Evolutionary conservation across 2,888 invertebrate species (phyloP).

Genomic region (Eudemis profundana): DNA sequence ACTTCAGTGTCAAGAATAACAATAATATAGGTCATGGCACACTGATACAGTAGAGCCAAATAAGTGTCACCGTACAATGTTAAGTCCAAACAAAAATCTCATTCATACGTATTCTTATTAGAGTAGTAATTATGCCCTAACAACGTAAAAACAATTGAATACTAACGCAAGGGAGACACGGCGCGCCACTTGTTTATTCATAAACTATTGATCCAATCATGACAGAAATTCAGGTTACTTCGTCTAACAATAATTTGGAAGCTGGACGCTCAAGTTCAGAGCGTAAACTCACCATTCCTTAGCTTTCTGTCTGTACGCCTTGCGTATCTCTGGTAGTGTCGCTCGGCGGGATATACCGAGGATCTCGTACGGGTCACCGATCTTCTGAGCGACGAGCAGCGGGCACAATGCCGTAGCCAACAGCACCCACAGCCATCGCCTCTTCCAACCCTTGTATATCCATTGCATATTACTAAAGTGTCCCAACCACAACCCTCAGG

Average conservation of each 20-base stretch:
- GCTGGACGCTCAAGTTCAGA: constrained; percentile 11
- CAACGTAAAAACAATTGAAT: background rate
- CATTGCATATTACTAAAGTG: constrained; percentile 77
- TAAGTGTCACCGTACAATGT: background rate
- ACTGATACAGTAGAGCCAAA: background rate
- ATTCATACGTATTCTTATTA: background rate
- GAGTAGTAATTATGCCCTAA: background rate
- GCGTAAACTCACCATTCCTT: constrained; percentile 91
- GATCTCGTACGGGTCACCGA: constrained; percentile 93
- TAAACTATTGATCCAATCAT: constrained; percentile 44
- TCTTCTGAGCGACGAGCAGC: constrained; percentile 72
- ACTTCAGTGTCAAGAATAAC: background rate
- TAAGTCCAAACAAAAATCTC: background rate
- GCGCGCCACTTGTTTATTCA: constrained; percentile 33
- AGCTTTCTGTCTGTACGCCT: constrained; percentile 94
- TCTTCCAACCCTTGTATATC: constrained; percentile 71
- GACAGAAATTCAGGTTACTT: constrained; percentile 32
- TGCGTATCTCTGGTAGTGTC: constrained; percentile 92
- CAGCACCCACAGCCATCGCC: constrained; percentile 69
- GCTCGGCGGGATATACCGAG: constrained; percentile 91
- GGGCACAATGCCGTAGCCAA: constrained; percentile 60
- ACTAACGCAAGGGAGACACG: background rate
- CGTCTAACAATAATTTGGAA: constrained; percentile 14
- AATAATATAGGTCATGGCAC: background rate
- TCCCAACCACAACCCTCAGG: constrained; percentile 54